Evolutionary conservation across 2,113 vertebrate species (phyloP).

Genomic region (Panurus biarmicus): DNA sequence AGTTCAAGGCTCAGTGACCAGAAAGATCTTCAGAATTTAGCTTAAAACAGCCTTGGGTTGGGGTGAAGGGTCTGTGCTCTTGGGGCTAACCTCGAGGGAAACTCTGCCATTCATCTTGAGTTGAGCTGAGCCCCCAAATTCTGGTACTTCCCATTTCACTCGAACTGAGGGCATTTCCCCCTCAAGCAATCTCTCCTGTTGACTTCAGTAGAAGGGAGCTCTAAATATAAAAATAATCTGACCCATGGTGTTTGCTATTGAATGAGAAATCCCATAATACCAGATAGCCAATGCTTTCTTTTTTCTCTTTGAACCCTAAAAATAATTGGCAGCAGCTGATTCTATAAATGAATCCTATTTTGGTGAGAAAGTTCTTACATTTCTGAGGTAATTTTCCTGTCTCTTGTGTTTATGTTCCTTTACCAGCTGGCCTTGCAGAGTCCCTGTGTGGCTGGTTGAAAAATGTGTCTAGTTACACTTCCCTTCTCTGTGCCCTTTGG

Average conservation of each 20-base stretch:
- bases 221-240: neutral
- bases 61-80: neutral
- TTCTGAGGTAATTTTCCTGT: neutral
- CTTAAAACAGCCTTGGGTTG: neutral
- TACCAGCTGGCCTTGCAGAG: neutral
- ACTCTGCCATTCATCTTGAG: fast-evolving
- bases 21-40: neutral
- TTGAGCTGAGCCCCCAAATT: neutral
- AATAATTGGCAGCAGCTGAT: neutral
- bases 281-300: neutral
- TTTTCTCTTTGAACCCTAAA: neutral
- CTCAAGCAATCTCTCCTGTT: neutral
- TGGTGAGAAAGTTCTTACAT: neutral
- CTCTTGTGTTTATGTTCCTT: neutral
- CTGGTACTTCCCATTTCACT: neutral
- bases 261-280: neutral
- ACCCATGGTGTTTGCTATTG: fast-evolving
- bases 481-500: neutral
- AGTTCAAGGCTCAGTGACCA: neutral
- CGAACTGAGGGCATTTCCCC: neutral
- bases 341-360: neutral
- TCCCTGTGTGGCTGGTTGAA: neutral
- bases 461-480: neutral
- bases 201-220: neutral
- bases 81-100: neutral